Evolutionary conservation across 2,113 vertebrate genomes (phyloP).

Genomic region (Tachuris rubrigastra): DNA sequence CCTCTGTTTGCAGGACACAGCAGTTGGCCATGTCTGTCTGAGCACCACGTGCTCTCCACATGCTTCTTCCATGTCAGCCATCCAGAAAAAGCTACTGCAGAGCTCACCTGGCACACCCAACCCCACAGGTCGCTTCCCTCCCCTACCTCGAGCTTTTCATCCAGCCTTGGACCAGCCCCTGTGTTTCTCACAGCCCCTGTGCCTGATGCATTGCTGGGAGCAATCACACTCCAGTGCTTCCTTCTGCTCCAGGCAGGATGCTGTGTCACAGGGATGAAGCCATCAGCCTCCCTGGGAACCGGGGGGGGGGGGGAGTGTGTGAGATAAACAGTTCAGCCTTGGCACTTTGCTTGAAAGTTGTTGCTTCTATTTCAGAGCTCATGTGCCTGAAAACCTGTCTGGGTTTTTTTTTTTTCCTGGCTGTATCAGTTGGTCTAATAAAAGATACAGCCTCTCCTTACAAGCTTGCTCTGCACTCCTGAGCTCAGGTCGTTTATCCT

Average conservation of each 20-base stretch:
- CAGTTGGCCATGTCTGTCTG: not conserved
- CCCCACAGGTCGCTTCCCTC: not conserved
- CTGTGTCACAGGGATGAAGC: not conserved
- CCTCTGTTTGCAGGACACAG: not conserved
- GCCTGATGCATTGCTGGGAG: not conserved
- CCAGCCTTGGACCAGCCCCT: not conserved
- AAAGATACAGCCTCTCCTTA: slow-evolving; percentile 9
- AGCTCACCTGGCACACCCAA: not conserved
- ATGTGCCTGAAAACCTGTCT: not conserved
- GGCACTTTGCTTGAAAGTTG: not conserved
- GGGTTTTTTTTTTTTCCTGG: not conserved
- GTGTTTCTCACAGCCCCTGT: not conserved
- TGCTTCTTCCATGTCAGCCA: not conserved
- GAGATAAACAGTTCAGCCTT: slow-evolving; percentile 16
- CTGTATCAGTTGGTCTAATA: slow-evolving; percentile 12
- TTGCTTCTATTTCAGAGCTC: slow-evolving; percentile 6
- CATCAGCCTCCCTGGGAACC: not conserved
- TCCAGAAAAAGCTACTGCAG: not conserved
- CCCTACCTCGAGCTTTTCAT: not conserved
- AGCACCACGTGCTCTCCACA: rapidly evolving
- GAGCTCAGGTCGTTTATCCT: not conserved
- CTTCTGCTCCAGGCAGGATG: not conserved
- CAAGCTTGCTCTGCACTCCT: not conserved
- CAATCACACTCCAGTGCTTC: not conserved
- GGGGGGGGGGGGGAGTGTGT: rapidly evolving